Evolutionary conservation across 2,888 invertebrate genomes (phyloP).

Genomic region (Pteria penguin): DNA sequence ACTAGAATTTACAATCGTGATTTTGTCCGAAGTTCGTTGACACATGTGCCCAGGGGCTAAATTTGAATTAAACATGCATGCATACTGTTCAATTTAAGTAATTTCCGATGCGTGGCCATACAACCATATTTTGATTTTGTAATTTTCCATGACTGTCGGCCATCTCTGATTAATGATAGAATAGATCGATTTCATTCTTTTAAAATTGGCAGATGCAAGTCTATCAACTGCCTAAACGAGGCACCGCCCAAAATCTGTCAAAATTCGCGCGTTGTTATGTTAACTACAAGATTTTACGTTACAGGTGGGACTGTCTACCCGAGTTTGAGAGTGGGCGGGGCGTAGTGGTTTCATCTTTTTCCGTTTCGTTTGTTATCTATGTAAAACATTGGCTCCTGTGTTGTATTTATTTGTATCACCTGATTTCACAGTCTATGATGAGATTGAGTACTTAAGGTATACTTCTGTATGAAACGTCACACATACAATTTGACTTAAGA

Average conservation of each 20-base stretch:
- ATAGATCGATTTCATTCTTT: background rate
- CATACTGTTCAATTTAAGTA: background rate
- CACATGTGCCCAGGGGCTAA: background rate
- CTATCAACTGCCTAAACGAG: background rate
- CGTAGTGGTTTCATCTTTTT: conserved; percentile 1
- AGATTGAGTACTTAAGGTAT: conserved; percentile 2
- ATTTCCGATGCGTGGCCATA: background rate
- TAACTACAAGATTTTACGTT: background rate
- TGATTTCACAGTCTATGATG: background rate
- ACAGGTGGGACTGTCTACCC: background rate
- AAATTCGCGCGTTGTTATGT: background rate
- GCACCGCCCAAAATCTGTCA: conserved; percentile 9
- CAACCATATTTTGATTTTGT: background rate
- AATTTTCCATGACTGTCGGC: background rate
- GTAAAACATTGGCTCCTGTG: background rate
- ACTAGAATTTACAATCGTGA: background rate
- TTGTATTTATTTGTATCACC: background rate
- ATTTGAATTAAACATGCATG: background rate
- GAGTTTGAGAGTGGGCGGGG: conserved; percentile 11
- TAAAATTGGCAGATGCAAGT: background rate
- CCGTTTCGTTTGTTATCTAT: conserved; percentile 13
- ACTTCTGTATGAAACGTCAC: background rate
- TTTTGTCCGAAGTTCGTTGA: background rate
- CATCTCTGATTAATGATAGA: background rate
- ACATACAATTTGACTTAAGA: background rate